Percentiles rank a stretch among this genome's conserved stretches.
Conservation (phyloP, 2,113 vertebrate species). For the Cebus imitator region DNA sequence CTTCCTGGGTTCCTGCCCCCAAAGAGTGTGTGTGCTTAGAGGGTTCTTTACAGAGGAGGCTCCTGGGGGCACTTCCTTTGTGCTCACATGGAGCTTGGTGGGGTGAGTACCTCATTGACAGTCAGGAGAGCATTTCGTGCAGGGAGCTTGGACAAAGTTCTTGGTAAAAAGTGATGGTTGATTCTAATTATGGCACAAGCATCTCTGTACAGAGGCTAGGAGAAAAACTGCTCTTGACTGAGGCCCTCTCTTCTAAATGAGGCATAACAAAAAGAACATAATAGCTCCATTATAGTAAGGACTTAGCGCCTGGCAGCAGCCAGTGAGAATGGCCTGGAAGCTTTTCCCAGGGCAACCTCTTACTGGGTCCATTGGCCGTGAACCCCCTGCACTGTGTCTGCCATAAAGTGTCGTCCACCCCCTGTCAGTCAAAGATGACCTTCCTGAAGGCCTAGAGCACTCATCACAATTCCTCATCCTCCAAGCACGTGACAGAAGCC, state of each 20-base stretch:
- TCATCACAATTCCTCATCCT: not conserved
- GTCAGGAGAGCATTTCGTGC: not conserved
- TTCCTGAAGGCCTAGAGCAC: not conserved
- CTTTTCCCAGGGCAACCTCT: not conserved
- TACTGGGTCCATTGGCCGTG: fast-evolving
- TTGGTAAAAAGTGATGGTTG: conserved; percentile 58
- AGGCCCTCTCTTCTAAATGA: conserved; percentile 71
- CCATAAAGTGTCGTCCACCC: not conserved
- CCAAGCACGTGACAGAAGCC: not conserved
- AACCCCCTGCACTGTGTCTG: not conserved
- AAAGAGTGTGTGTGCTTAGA: no score
- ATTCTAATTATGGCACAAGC: conserved; percentile 40
- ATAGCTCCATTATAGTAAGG: conserved; percentile 49
- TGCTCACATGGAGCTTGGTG: not conserved
- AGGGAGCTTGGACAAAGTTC: not conserved
- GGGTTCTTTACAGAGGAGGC: no score
- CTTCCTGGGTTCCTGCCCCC: not conserved
- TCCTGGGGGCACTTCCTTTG: not conserved
- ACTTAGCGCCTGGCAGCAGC: not conserved
- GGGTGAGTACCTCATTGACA: not conserved
- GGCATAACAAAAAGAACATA: conserved; percentile 68
- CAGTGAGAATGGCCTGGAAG: not conserved
- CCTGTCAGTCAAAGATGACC: not conserved
- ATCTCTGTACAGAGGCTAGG: conserved; percentile 59
- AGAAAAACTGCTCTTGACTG: conserved; percentile 62